Conservation (phyloP, 2,797 vertebrate species). For the Falco berigora region DNA sequence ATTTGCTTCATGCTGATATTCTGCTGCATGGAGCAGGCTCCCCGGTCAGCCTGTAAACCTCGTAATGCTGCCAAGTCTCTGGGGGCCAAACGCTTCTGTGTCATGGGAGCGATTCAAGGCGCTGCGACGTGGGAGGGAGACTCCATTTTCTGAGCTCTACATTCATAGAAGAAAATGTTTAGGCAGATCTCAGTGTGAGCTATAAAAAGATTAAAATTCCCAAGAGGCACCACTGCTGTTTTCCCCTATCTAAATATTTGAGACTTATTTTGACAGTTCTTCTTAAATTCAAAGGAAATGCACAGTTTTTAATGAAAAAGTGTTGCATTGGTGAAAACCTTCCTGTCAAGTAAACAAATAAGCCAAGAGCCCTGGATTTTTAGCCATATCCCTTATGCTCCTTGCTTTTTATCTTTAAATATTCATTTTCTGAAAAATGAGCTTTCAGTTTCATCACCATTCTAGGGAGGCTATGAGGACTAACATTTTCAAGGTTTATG, state of each 20-base stretch:
- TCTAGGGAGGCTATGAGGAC: neutral
- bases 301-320: neutral
- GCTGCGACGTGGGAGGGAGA: neutral
- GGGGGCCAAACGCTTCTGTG: neutral
- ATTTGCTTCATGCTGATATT: neutral
- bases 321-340: neutral
- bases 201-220: neutral
- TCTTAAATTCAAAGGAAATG: neutral
- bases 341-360: neutral
- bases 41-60: neutral
- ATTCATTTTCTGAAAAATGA: neutral
- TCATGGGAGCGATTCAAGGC: neutral
- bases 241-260: neutral
- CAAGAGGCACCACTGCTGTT: neutral
- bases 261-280: neutral
- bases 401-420: neutral
- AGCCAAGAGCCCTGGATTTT: neutral
- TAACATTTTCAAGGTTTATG: neutral
- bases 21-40: neutral
- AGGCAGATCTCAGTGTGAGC: neutral
- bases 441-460: neutral
- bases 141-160: neutral
- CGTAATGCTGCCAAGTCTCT: neutral
- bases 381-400: neutral
- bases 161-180: neutral